Percentiles rank a stretch among this genome's conserved stretches.
These are phyloP conservation scores for Oryzias dopingdopingensis DNA, from an alignment of 2,797 vertebrate genomes.

Conservation along the genomic window DNA sequence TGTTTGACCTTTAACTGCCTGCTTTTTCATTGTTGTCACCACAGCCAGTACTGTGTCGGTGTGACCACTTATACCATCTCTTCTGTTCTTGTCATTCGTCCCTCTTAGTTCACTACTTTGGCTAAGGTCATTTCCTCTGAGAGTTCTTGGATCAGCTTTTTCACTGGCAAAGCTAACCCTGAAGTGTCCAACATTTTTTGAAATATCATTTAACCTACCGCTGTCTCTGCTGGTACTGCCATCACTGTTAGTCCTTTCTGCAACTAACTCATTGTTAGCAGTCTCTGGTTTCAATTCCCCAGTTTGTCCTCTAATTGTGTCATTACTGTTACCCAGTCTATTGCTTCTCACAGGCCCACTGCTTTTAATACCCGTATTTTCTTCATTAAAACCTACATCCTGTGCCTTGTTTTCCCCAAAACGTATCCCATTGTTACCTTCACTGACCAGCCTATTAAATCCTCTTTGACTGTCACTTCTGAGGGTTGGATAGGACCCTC, in stretches of 20 bases:
- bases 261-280: conserved; percentile 54
- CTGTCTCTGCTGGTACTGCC: conserved; percentile 27
- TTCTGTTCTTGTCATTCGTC: conserved; percentile 18
- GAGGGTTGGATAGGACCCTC: conserved; percentile 40
- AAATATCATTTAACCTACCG: conserved; percentile 25
- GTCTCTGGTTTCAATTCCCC: conserved; percentile 26
- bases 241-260: conserved; percentile 22
- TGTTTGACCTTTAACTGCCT: conserved; percentile 75
- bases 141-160: conserved; percentile 23
- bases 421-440: conserved; percentile 29
- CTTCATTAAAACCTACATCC: conserved; percentile 39
- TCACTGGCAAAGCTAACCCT: conserved; percentile 29
- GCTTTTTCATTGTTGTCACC: conserved; percentile 64
- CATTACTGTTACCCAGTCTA: conserved; percentile 26
- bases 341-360: conserved; percentile 30
- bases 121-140: conserved; percentile 34
- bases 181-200: conserved; percentile 32
- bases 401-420: conserved; percentile 16
- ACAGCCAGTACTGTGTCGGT: conserved; percentile 24
- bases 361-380: conserved; percentile 29
- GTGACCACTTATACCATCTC: conserved; percentile 7
- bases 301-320: conserved; percentile 26
- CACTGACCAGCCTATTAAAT: conserved; percentile 38
- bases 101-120: conserved; percentile 16
- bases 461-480: conserved; percentile 33